phyloP scores from a whole-genome alignment of 2,113 vertebrate species.

The Scophthalmus maximus region DNA sequence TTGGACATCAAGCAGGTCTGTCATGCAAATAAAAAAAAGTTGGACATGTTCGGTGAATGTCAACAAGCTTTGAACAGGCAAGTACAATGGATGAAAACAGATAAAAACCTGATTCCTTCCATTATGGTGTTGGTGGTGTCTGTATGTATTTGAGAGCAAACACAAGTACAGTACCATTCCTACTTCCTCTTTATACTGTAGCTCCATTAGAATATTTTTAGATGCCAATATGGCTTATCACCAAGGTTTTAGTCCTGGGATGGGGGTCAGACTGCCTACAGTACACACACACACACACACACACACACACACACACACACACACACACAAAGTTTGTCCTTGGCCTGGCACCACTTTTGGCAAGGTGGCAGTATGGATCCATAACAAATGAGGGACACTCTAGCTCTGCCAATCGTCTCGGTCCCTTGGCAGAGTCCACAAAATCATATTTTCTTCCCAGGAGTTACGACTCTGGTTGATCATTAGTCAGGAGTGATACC shows the following conservation, averaged over 20 bases:
- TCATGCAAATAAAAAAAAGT: slow-evolving; percentile 26
- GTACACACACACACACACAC: slow-evolving; percentile 3
- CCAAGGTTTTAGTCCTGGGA: slow-evolving; percentile 56
- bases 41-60: slow-evolving; percentile 33
- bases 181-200: slow-evolving; percentile 37
- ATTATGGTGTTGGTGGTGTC: slow-evolving; percentile 31
- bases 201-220: slow-evolving; percentile 61
- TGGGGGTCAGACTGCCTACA: slow-evolving; percentile 53
- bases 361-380: slow-evolving; percentile 73
- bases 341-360: slow-evolving; percentile 82
- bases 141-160: slow-evolving; percentile 59
- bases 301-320: slow-evolving; percentile 26
- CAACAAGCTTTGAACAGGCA: slow-evolving; percentile 8
- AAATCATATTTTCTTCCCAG: slow-evolving; percentile 78
- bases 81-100: slow-evolving; percentile 22
- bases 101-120: slow-evolving; percentile 23
- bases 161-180: slow-evolving; percentile 23
- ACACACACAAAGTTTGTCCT: slow-evolving; percentile 75
- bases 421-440: slow-evolving; percentile 77
- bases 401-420: slow-evolving; percentile 74
- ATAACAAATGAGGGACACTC: slow-evolving; percentile 80
- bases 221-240: slow-evolving; percentile 68
- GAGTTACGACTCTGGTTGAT: slow-evolving; percentile 73
- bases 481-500: slow-evolving; percentile 78
- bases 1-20: slow-evolving; percentile 14